A percentile compares a stretch with the other conserved stretches of the same genome.
phyloP scores from a whole-genome alignment of 1,140 invertebrate genomes.

The Tetramorium alpestre region DNA sequence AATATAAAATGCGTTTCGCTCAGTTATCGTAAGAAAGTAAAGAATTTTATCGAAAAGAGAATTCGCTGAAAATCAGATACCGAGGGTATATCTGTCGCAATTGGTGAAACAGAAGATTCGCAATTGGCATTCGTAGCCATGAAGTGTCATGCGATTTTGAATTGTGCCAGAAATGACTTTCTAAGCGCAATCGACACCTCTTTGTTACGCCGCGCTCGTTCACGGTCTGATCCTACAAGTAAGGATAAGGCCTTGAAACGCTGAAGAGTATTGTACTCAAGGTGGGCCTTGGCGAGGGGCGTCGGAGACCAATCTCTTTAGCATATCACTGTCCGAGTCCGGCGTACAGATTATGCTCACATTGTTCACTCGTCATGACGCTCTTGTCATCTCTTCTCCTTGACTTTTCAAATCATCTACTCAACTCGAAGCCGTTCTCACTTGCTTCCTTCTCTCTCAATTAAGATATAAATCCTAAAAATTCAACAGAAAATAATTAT shows the following conservation, averaged over 20 bases:
- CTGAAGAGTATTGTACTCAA: constrained; percentile 12
- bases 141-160: constrained; percentile 32
- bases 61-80: neutral
- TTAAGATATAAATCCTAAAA: neutral
- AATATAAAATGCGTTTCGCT: neutral
- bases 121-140: neutral
- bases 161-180: constrained; percentile 4
- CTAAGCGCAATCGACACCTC: constrained; percentile 35
- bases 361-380: constrained; percentile 46
- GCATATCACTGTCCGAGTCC: constrained; percentile 22
- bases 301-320: constrained; percentile 33
- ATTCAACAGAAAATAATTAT: neutral
- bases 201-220: constrained; percentile 25
- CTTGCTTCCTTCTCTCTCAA: neutral
- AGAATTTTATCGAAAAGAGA: neutral
- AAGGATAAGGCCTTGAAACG: constrained; percentile 10
- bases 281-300: constrained; percentile 17
- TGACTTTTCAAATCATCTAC: constrained; percentile 37
- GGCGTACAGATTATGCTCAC: constrained; percentile 26
- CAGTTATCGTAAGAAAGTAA: neutral
- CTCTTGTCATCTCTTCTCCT: constrained; percentile 30
- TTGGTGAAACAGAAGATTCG: neutral
- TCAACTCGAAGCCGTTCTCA: neutral
- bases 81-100: neutral
- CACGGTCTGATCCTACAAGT: neutral